Evolutionary conservation across 30 jellyfish, hydroid and myxozoan species (phyloP).

Genomic region (Clytia hemisphaerica): DNA sequence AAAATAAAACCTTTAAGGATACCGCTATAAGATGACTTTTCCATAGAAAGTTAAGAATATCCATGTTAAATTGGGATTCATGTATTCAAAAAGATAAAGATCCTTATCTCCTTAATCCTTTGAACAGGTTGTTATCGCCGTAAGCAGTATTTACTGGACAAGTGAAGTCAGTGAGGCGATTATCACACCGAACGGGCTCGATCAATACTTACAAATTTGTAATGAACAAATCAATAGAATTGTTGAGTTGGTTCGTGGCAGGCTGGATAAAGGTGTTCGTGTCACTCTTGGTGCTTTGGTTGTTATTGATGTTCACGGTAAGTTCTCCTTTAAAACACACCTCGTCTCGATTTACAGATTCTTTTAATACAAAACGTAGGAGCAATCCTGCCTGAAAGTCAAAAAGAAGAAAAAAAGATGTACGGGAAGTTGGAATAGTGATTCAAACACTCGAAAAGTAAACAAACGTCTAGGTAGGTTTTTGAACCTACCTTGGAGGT

Average conservation of each 20-base stretch:
- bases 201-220: constrained; percentile 47
- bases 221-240: constrained; percentile 62
- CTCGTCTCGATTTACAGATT: not conserved
- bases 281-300: constrained; percentile 92
- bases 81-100: too few relatives aligned
- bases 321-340: not conserved
- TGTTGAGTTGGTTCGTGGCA: constrained; percentile 85
- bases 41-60: too few relatives aligned
- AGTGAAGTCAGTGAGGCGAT: constrained; percentile 86
- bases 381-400: too few relatives aligned
- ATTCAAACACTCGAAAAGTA: too few relatives aligned
- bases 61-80: too few relatives aligned
- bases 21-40: not conserved
- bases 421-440: too few relatives aligned
- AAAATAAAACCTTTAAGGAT: not conserved
- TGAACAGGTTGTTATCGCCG: constrained; percentile 83
- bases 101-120: not conserved
- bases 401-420: too few relatives aligned
- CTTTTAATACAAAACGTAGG: not conserved
- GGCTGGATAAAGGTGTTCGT: constrained; percentile 91
- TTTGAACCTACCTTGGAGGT: too few relatives aligned
- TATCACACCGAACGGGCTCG: constrained; percentile 36
- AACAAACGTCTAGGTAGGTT: too few relatives aligned
- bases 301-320: constrained; percentile 94
- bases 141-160: constrained; percentile 94